Evolutionary conservation across 2,797 vertebrate genomes (phyloP).

Genomic region (Phaenicophaeus curvirostris): DNA sequence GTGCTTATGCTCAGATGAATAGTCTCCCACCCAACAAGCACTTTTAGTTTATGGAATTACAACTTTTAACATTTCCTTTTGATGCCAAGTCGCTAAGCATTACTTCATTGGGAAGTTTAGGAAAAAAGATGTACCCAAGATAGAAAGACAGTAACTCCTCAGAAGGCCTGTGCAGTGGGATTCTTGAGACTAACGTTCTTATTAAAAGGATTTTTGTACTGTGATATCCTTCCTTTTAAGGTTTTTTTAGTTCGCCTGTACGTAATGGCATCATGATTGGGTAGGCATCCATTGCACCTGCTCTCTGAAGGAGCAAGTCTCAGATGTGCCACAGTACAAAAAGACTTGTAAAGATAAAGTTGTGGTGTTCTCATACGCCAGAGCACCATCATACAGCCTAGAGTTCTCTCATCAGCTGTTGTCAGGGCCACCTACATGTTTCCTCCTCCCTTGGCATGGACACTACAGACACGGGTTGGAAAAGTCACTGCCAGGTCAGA

Average conservation of each 20-base stretch:
- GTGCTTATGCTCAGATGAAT: constrained; percentile 20
- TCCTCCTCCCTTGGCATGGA: background rate
- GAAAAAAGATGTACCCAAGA: constrained; percentile 27
- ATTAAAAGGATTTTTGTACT: background rate
- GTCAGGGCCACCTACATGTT: accelerated
- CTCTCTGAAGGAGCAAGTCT: background rate
- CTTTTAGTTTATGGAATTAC: background rate
- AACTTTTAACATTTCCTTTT: background rate
- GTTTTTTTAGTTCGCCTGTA: background rate
- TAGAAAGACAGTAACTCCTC: background rate
- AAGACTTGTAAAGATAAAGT: background rate
- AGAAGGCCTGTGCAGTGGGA: background rate
- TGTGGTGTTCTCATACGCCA: background rate
- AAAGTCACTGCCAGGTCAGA: background rate
- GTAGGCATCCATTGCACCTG: background rate
- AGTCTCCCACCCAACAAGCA: background rate
- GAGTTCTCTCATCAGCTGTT: background rate
- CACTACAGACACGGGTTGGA: background rate
- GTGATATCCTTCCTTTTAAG: background rate
- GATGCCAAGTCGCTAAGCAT: constrained; percentile 31
- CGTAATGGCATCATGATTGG: background rate
- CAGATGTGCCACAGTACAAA: background rate
- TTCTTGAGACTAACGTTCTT: background rate
- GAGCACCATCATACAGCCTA: background rate
- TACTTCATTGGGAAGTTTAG: background rate